A percentile compares a stretch with the other conserved stretches of the same genome.
These are phyloP conservation scores for Heliconius himera DNA, from an alignment of 1,140 invertebrate species.

Conservation along the genomic window DNA sequence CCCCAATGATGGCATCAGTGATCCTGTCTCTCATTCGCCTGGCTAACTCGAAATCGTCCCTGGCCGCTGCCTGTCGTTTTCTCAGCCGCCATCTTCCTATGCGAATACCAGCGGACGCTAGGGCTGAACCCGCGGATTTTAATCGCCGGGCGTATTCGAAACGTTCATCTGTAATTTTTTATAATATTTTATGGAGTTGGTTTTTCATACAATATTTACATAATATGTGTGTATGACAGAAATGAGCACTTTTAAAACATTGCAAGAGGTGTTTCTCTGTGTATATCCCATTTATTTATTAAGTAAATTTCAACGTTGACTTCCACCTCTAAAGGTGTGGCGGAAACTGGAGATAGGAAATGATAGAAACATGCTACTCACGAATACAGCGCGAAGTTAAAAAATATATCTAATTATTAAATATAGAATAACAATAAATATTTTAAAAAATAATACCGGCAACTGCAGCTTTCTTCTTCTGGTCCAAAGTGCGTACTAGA, in stretches of 20 bases:
- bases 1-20: slow-evolving; percentile 83
- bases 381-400: too few relatives aligned
- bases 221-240: not conserved
- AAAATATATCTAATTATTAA: too few relatives aligned
- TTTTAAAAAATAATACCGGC: slow-evolving; percentile 80
- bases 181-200: not conserved
- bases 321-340: too few relatives aligned
- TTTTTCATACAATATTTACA: too few relatives aligned
- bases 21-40: slow-evolving; percentile 94
- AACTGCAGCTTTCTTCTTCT: slow-evolving; percentile 92
- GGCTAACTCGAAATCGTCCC: slow-evolving; percentile 95
- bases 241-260: not conserved
- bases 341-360: too few relatives aligned
- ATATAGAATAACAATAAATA: not conserved
- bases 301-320: too few relatives aligned
- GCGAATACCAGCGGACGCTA: slow-evolving; percentile 92
- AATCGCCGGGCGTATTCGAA: slow-evolving; percentile 96
- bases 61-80: slow-evolving; percentile 93
- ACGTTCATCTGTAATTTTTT: slow-evolving; percentile 86
- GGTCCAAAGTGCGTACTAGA: slow-evolving; percentile 93
- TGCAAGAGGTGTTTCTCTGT: too few relatives aligned
- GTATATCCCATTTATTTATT: too few relatives aligned
- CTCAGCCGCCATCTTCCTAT: slow-evolving; percentile 95
- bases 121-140: slow-evolving; percentile 91
- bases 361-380: too few relatives aligned